Evolutionary conservation across 1,140 invertebrate species (phyloP).

Genomic region (Ceratina australensis): DNA sequence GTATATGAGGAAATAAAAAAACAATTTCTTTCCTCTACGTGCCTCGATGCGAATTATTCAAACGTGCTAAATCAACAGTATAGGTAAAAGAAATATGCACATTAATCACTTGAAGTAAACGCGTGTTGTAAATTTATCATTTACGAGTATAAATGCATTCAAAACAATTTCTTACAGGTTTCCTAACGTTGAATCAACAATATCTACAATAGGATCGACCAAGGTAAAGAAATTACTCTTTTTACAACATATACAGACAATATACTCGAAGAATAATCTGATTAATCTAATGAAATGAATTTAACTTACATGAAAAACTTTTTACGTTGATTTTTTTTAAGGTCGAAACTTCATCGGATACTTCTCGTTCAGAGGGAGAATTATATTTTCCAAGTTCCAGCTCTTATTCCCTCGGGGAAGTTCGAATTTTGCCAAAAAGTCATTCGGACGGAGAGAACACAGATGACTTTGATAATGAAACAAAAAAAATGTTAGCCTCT

Average conservation of each 20-base stretch:
- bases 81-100: slow-evolving; percentile 13
- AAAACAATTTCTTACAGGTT: not conserved
- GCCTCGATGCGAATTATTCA: not conserved
- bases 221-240: not conserved
- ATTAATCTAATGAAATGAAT: too few species aligned
- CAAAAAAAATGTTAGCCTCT: slow-evolving; percentile 40
- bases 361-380: slow-evolving; percentile 74
- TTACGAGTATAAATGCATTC: not conserved
- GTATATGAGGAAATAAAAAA: not conserved
- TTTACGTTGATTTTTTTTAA: slow-evolving; percentile 21
- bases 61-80: not conserved
- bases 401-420: slow-evolving; percentile 74
- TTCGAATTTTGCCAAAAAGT: slow-evolving; percentile 53
- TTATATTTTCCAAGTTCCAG: slow-evolving; percentile 68
- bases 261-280: too few species aligned
- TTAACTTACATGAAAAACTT: not conserved
- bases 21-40: slow-evolving; percentile 6
- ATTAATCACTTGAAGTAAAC: not conserved
- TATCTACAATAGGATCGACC: slow-evolving; percentile 9
- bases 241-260: not conserved
- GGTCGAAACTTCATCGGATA: slow-evolving; percentile 52
- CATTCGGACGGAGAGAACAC: slow-evolving; percentile 17
- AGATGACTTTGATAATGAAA: slow-evolving; percentile 21
- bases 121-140: not conserved
- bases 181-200: not conserved